A percentile compares a stretch with the other conserved stretches of the same genome.
Conservation (phyloP, 2,113 vertebrate genomes). For the Gallinago undulata region DNA sequence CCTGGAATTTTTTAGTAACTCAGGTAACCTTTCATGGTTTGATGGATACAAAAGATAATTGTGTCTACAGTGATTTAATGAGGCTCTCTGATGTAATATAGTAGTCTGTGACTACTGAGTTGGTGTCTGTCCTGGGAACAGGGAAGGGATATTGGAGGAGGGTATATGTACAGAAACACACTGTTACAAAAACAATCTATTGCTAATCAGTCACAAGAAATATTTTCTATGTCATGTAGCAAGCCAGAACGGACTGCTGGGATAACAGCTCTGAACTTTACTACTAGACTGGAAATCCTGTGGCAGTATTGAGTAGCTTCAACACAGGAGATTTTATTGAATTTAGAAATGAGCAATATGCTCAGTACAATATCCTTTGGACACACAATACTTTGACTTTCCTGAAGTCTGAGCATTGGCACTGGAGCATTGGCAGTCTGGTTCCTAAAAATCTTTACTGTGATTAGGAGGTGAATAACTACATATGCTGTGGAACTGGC, state of each 20-base stretch:
- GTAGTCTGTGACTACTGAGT: conserved; percentile 40
- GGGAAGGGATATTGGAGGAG: neutral
- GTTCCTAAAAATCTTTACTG: neutral
- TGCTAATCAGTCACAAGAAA: conserved; percentile 3
- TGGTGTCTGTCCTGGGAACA: conserved; percentile 40
- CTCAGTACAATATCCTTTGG: neutral
- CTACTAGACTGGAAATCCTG: neutral
- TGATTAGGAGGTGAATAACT: neutral
- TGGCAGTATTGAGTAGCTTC: neutral
- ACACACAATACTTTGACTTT: neutral
- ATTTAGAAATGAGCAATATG: neutral
- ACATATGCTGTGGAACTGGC: neutral
- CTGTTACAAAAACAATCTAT: conserved; percentile 24
- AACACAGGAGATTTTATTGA: neutral
- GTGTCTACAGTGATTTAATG: conserved; percentile 60
- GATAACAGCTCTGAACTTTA: neutral
- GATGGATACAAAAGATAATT: conserved; percentile 62
- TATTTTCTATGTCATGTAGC: neutral
- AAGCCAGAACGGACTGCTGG: neutral
- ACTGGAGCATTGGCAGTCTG: neutral
- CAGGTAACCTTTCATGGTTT: conserved; percentile 67
- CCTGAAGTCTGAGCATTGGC: neutral
- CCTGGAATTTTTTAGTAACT: conserved; percentile 69
- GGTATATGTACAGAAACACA: neutral
- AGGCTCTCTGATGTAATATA: conserved; percentile 41